Evolutionary conservation across 2,888 invertebrate species (phyloP).

Genomic region (Scotopteryx bipunctaria): DNA sequence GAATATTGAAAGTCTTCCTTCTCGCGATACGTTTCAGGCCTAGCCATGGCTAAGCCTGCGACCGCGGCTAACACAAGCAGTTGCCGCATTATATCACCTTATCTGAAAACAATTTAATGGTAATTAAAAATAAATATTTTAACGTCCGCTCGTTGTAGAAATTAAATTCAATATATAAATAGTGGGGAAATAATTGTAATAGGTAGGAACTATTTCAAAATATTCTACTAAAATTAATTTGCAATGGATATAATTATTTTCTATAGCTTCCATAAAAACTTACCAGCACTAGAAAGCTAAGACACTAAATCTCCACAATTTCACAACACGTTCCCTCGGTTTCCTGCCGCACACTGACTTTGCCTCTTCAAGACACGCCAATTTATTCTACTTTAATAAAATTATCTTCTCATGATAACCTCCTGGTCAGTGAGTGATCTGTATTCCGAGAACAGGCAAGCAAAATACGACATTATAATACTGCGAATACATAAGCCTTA

Average conservation of each 20-base stretch:
- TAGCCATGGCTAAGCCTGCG: constrained; percentile 59
- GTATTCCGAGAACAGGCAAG: constrained; percentile 69
- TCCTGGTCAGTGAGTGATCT: constrained; percentile 60
- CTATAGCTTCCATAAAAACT: constrained; percentile 19
- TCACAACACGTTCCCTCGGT: constrained; percentile 40
- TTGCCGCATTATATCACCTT: constrained; percentile 56
- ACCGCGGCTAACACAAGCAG: constrained; percentile 58
- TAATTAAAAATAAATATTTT: not conserved
- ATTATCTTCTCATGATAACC: constrained; percentile 73
- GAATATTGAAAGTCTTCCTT: constrained; percentile 78
- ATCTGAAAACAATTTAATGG: constrained; percentile 43
- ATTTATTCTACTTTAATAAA: constrained; percentile 74
- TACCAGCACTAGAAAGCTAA: constrained; percentile 37
- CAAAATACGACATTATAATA: constrained; percentile 54
- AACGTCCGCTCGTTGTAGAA: not conserved
- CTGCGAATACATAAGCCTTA: constrained; percentile 48
- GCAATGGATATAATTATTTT: no score
- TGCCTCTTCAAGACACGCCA: constrained; percentile 51
- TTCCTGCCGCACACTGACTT: constrained; percentile 59
- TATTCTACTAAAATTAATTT: no score
- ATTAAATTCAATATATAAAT: not conserved
- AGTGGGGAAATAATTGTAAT: no score
- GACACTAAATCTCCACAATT: constrained; percentile 27
- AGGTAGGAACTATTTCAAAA: no score
- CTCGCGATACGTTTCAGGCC: constrained; percentile 72